A percentile compares a stretch with the other conserved stretches of the same genome.
Conservation (phyloP, 2,797 vertebrate species). For the Holocentrus rufus region DNA sequence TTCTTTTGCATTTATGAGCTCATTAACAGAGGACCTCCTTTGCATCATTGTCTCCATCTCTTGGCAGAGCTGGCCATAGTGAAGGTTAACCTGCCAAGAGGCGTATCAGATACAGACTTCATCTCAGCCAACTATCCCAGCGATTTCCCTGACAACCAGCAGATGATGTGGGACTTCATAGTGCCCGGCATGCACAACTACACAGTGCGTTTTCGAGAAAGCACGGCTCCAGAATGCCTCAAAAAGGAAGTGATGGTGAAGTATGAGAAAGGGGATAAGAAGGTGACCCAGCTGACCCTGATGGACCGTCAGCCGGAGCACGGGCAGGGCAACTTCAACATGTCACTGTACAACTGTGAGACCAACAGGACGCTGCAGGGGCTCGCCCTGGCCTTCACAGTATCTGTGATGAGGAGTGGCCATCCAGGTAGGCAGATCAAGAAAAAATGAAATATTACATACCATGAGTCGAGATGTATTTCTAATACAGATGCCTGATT, state of each 20-base stretch:
- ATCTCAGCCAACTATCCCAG: constrained; percentile 86
- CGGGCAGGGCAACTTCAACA: constrained; percentile 77
- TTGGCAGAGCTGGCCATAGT: constrained; percentile 82
- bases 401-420: constrained; percentile 79
- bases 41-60: constrained; percentile 19
- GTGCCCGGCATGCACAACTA: constrained; percentile 88
- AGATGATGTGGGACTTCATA: constrained; percentile 88
- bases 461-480: background rate
- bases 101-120: constrained; percentile 78
- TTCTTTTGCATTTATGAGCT: background rate
- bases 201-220: constrained; percentile 78
- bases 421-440: constrained; percentile 73
- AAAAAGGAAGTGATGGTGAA: constrained; percentile 80
- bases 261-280: constrained; percentile 76
- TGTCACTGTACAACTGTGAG: constrained; percentile 80
- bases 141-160: constrained; percentile 82
- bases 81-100: constrained; percentile 83
- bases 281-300: constrained; percentile 43
- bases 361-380: constrained; percentile 56
- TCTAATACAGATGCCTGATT: background rate
- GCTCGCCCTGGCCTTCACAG: constrained; percentile 72
- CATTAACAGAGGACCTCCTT: background rate
- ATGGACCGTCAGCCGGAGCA: constrained; percentile 71
- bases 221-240: constrained; percentile 85
- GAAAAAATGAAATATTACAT: background rate